Evolutionary conservation across 1,140 invertebrate genomes (phyloP).

Genomic region (Melanaphis sacchari): DNA sequence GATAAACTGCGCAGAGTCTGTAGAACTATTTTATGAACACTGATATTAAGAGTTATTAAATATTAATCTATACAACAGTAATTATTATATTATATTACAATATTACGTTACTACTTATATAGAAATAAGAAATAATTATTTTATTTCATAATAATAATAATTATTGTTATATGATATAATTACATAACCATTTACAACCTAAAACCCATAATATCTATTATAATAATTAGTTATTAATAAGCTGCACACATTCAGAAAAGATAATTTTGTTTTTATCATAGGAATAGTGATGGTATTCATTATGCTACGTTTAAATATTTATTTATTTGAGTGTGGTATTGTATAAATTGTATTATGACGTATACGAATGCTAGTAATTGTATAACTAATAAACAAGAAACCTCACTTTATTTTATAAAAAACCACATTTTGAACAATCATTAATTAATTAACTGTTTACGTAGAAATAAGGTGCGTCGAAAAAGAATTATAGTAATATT

Average conservation of each 20-base stretch:
- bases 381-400: not conserved
- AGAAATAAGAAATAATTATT: not conserved
- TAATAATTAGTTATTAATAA: constrained; percentile 26
- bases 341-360: not conserved
- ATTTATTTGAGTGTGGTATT: not conserved
- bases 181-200: constrained; percentile 19
- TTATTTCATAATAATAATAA: constrained; percentile 14
- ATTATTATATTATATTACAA: constrained; percentile 11
- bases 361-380: not conserved
- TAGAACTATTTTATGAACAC: not conserved
- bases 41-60: not conserved
- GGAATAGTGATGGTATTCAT: not conserved
- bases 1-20: not conserved
- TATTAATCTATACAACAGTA: not conserved
- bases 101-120: constrained; percentile 6
- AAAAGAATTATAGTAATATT: not conserved
- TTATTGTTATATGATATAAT: constrained; percentile 20
- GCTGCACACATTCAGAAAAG: not conserved
- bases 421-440: not conserved
- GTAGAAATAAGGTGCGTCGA: not conserved
- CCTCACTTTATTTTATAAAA: not conserved
- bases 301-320: not conserved
- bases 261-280: constrained; percentile 10
- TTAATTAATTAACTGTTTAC: not conserved
- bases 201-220: constrained; percentile 39